Conservation (phyloP, 1,140 invertebrate species). For the Sipha flava region DNA sequence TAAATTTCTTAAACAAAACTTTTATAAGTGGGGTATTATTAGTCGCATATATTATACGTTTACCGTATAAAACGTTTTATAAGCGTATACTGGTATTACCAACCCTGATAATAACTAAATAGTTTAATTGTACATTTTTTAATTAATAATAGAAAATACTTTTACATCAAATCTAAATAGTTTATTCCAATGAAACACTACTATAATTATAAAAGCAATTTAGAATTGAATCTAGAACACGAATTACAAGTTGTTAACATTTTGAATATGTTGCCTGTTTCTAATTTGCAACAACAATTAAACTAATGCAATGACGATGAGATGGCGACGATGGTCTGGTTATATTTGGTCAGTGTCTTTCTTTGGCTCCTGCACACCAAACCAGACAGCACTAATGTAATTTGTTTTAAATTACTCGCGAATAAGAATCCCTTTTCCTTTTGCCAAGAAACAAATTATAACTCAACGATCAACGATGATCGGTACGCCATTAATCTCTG, state of each 20-base stretch:
- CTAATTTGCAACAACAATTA: constrained; percentile 6
- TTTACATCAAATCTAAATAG: too few species aligned
- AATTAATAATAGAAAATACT: too few species aligned
- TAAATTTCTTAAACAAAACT: too few species aligned
- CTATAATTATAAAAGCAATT: neutral
- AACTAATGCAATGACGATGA: constrained; percentile 6
- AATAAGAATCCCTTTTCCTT: constrained; percentile 5
- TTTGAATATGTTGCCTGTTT: neutral
- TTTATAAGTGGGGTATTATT: too few species aligned
- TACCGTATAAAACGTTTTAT: too few species aligned
- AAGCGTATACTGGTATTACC: too few species aligned
- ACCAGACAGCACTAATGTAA: constrained; percentile 28
- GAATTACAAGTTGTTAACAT: neutral
- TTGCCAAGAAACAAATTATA: constrained; percentile 28
- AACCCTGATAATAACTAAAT: too few species aligned
- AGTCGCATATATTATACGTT: too few species aligned
- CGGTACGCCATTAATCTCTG: constrained; percentile 21
- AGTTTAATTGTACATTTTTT: too few species aligned
- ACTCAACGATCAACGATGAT: constrained; percentile 27
- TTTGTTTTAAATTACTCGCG: constrained; percentile 28
- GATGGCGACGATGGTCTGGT: constrained; percentile 9
- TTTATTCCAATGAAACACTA: neutral
- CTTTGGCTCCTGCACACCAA: constrained; percentile 1
- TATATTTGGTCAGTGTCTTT: constrained; percentile 17
- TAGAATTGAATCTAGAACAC: neutral